phyloP scores from a whole-genome alignment of 2,888 invertebrate genomes.

The Cryptus viduatorius region DNA sequence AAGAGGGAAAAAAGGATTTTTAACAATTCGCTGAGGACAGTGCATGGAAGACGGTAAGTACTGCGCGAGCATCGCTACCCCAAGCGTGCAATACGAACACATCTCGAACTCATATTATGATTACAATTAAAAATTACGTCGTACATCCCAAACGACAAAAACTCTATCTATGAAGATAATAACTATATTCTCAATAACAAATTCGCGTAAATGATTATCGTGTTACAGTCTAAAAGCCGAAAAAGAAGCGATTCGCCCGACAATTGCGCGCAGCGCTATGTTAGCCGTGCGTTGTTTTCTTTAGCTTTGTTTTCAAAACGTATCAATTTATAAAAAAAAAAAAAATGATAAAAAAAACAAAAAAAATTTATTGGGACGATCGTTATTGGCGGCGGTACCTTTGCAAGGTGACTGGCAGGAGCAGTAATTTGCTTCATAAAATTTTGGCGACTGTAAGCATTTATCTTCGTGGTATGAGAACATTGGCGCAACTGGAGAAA shows the following conservation, averaged over 20 bases:
- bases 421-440: constrained; percentile 81
- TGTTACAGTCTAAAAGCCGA: constrained; percentile 75
- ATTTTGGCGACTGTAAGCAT: constrained; percentile 81
- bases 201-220: constrained; percentile 70
- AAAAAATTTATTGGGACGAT: constrained; percentile 46
- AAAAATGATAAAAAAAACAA: constrained; percentile 22
- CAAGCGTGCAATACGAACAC: constrained; percentile 76
- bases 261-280: constrained; percentile 50
- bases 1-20: neutral
- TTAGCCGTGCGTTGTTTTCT: constrained; percentile 59
- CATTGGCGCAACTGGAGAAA: constrained; percentile 81
- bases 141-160: constrained; percentile 63
- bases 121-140: constrained; percentile 29
- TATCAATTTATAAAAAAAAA: constrained; percentile 23
- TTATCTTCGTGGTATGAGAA: constrained; percentile 82
- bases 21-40: constrained; percentile 42
- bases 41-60: constrained; percentile 64
- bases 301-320: constrained; percentile 46
- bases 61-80: constrained; percentile 74
- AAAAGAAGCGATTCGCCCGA: constrained; percentile 72
- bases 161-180: constrained; percentile 51
- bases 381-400: constrained; percentile 75
- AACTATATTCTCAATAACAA: constrained; percentile 34
- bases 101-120: constrained; percentile 33
- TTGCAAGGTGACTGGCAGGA: constrained; percentile 80